phyloP scores from a whole-genome alignment of 2,113 vertebrate species.

The Pleuronectes platessa region DNA sequence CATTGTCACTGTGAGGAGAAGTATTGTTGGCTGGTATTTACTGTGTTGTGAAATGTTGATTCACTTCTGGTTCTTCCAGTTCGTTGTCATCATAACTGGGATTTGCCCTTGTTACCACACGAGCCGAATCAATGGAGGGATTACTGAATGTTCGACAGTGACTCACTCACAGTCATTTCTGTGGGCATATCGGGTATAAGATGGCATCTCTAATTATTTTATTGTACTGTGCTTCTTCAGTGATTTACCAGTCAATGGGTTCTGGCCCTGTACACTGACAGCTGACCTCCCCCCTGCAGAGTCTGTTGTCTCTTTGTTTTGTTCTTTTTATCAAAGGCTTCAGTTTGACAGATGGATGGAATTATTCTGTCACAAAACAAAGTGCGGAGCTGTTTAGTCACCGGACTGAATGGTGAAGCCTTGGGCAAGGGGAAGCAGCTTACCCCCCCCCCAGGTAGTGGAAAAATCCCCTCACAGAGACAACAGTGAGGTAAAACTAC shows the following conservation, averaged over 20 bases:
- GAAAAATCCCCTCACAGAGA: conserved; percentile 54
- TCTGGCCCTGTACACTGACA: conserved; percentile 23
- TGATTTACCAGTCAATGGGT: conserved; percentile 43
- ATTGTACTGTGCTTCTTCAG: conserved; percentile 21
- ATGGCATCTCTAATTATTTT: conserved; percentile 49
- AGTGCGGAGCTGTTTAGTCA: conserved; percentile 25
- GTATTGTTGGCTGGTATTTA: conserved; percentile 10
- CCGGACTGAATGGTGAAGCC: conserved; percentile 1
- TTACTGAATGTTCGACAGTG: conserved; percentile 37
- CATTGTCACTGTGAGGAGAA: background rate
- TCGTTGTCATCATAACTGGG: conserved; percentile 21
- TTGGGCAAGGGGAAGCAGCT: conserved; percentile 40
- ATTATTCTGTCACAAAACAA: conserved; percentile 48
- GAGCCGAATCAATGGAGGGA: conserved; percentile 41
- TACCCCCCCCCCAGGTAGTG: conserved; percentile 41
- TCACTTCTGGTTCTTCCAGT: conserved; percentile 34
- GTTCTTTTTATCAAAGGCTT: conserved; percentile 33
- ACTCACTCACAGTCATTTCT: conserved; percentile 53
- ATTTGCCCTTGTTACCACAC: conserved; percentile 45
- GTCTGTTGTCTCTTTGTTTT: conserved; percentile 22
- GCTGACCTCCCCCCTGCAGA: conserved; percentile 37
- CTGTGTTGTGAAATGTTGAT: conserved; percentile 40
- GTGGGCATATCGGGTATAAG: conserved; percentile 32
- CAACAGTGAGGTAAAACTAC: conserved; percentile 6
- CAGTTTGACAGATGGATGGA: conserved; percentile 44